Conservation (phyloP, 2,797 vertebrate genomes). For the Mus caroli region DNA sequence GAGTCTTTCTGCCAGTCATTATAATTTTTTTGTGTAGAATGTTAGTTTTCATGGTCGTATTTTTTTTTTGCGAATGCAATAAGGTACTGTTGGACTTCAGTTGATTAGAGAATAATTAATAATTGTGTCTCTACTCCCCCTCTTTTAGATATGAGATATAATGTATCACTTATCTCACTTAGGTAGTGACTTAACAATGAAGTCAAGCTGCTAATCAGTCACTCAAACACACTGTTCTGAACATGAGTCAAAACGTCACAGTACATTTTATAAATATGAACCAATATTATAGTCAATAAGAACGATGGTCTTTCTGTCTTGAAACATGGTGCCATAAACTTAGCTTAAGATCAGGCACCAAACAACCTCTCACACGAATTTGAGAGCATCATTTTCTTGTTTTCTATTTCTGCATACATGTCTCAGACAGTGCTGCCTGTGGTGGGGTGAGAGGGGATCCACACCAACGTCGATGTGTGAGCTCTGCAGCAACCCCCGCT, state of each 20-base stretch:
- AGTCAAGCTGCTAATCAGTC: background rate
- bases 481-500: background rate
- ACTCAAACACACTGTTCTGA: slow-evolving; percentile 4
- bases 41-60: background rate
- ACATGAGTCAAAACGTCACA: background rate
- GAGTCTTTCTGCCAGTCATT: background rate
- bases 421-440: slow-evolving; percentile 38
- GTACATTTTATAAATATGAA: background rate
- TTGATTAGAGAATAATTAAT: background rate
- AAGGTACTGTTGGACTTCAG: background rate
- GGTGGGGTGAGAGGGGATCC: background rate
- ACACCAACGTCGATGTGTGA: background rate
- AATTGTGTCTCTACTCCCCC: background rate
- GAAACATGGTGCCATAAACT: slow-evolving; percentile 61
- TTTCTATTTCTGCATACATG: slow-evolving; percentile 44
- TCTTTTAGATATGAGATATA: background rate
- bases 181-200: slow-evolving; percentile 47
- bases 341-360: background rate
- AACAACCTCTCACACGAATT: slow-evolving; percentile 34
- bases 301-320: slow-evolving; percentile 32
- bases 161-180: background rate
- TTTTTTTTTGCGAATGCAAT: background rate
- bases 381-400: slow-evolving; percentile 24
- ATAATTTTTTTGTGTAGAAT: background rate
- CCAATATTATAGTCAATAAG: background rate